Conservation (phyloP, 2,113 vertebrate genomes). For the Strix aluco region DNA sequence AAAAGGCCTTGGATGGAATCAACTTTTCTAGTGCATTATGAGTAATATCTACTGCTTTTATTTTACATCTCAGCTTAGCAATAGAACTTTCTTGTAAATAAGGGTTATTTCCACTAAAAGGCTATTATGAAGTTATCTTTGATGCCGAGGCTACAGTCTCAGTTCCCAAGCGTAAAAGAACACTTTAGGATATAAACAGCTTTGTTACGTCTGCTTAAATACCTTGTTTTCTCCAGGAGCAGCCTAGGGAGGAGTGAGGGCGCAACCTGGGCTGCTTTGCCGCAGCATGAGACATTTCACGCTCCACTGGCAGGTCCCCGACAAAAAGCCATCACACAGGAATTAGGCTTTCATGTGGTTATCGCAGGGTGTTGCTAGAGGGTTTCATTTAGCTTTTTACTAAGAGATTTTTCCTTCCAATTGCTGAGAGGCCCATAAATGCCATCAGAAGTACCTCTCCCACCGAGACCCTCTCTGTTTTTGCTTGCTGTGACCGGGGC, state of each 20-base stretch:
- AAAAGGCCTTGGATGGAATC: not conserved
- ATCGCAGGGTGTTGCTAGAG: constrained; percentile 17
- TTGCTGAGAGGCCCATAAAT: constrained; percentile 10
- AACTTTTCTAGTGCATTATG: not conserved
- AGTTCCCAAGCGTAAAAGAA: not conserved
- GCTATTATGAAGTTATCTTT: constrained; percentile 48
- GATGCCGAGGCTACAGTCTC: constrained; percentile 7
- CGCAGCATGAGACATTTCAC: constrained; percentile 27
- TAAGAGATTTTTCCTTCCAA: not conserved
- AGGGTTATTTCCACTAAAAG: constrained; percentile 55
- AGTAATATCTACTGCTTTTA: constrained; percentile 13
- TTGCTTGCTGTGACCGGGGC: not conserved
- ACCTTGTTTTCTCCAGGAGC: constrained; percentile 5
- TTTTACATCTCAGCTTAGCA: not conserved
- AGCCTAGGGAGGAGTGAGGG: not conserved
- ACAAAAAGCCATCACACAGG: not conserved
- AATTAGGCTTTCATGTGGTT: constrained; percentile 36
- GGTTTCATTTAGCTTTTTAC: not conserved
- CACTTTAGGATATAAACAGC: constrained; percentile 33
- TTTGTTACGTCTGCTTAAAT: not conserved
- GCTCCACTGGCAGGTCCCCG: not conserved
- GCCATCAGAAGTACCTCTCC: not conserved
- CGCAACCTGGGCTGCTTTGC: not conserved
- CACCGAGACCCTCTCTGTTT: not conserved
- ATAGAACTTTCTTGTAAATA: constrained; percentile 31